phyloP scores from a whole-genome alignment of 2,113 vertebrate genomes.

The Nannobrachium achirus region DNA sequence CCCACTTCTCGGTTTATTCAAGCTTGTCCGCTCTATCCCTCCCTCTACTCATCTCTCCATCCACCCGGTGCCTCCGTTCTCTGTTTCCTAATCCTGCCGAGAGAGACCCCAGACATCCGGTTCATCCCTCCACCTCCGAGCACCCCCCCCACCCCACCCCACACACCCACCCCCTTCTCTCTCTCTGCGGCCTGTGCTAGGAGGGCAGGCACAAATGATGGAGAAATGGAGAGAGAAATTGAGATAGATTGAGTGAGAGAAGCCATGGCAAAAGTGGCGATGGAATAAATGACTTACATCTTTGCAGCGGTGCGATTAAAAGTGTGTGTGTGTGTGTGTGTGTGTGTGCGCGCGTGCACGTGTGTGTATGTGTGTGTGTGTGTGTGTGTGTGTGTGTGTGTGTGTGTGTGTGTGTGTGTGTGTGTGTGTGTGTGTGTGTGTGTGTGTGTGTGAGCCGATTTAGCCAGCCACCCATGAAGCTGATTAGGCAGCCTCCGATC shows the following conservation, averaged over 20 bases:
- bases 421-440: constrained; percentile 61
- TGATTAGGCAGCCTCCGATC: constrained; percentile 99
- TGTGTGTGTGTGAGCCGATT: constrained; percentile 84
- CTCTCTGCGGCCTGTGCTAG: constrained; percentile 35
- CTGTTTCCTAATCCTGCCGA: constrained; percentile 70
- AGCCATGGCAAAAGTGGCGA: constrained; percentile 61
- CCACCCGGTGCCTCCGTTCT: constrained; percentile 66
- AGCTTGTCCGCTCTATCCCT: constrained; percentile 72
- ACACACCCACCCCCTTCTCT: constrained; percentile 32
- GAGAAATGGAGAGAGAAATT: constrained; percentile 20
- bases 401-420: constrained; percentile 59
- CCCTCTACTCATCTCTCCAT: constrained; percentile 63
- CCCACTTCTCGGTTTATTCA: constrained; percentile 73
- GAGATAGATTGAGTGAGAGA: constrained; percentile 28
- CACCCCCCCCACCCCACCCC: neutral
- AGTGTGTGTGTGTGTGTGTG: constrained; percentile 65
- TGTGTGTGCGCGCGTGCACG: constrained; percentile 66
- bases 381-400: constrained; percentile 65
- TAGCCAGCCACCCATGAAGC: constrained; percentile 99
- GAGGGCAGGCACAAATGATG: constrained; percentile 23
- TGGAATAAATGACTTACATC: constrained; percentile 86
- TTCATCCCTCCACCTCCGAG: constrained; percentile 62
- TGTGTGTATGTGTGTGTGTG: constrained; percentile 65
- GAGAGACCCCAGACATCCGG: constrained; percentile 69
- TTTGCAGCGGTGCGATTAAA: constrained; percentile 86